phyloP scores from a whole-genome alignment of 2,797 vertebrate species.

The Enteromius fasciolatus region DNA sequence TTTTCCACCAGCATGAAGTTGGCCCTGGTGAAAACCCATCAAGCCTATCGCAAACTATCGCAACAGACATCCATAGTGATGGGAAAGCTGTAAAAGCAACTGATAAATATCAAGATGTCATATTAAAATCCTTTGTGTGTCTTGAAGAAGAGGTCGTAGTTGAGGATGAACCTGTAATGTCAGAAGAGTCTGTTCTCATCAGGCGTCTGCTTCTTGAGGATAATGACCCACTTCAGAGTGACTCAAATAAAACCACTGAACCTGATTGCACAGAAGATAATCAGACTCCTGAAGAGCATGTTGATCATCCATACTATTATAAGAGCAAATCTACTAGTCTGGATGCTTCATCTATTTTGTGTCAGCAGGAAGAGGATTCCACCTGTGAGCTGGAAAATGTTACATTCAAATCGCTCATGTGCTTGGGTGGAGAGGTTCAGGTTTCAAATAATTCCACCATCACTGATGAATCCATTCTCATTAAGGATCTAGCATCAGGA shows the following conservation, averaged over 20 bases:
- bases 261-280: not conserved
- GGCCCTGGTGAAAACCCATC: not conserved
- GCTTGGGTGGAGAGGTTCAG: slow-evolving; percentile 66
- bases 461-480: slow-evolving; percentile 61
- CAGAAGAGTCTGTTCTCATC: slow-evolving; percentile 65
- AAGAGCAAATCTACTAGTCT: not conserved
- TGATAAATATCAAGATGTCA: slow-evolving; percentile 28
- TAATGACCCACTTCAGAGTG: not conserved
- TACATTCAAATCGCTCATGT: slow-evolving; percentile 63
- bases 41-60: not conserved
- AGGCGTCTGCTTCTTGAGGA: slow-evolving; percentile 24
- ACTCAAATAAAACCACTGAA: slow-evolving; percentile 2
- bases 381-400: slow-evolving; percentile 39
- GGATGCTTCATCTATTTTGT: slow-evolving; percentile 2
- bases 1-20: slow-evolving; percentile 16
- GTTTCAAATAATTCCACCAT: slow-evolving; percentile 59
- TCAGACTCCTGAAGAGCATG: slow-evolving; percentile 7
- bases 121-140: slow-evolving; percentile 27
- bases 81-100: not conserved
- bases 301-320: slow-evolving; percentile 30
- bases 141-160: slow-evolving; percentile 63
- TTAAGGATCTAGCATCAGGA: slow-evolving; percentile 38
- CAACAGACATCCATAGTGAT: not conserved
- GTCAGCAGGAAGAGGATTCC: slow-evolving; percentile 52
- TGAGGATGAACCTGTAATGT: slow-evolving; percentile 44